A percentile compares a stretch with the other conserved stretches of the same genome.
Conservation (phyloP, 2,888 invertebrate species). For the Oasisia sp. region DNA sequence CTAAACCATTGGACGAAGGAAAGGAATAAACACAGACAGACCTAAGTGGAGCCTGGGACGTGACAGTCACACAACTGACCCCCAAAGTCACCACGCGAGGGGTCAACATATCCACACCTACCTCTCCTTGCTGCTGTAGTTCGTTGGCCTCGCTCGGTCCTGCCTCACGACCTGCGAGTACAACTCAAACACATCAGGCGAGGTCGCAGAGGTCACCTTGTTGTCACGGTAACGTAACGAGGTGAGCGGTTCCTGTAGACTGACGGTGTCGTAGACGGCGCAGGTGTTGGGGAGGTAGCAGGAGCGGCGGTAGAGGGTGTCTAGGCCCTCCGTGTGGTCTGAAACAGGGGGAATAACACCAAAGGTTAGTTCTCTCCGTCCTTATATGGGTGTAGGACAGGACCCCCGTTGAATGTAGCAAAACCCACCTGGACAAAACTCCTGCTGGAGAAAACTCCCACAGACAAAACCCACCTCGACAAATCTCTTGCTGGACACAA, state of each 20-base stretch:
- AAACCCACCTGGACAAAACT: too few species aligned
- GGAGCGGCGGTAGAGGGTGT: not conserved
- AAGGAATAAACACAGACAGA: too few species aligned
- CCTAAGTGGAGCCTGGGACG: too few species aligned
- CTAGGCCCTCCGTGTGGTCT: not conserved
- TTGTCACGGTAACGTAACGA: constrained; percentile 12
- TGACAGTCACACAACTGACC: too few species aligned
- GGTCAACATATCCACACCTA: not conserved
- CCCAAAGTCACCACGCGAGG: not conserved
- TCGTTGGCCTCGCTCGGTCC: not conserved
- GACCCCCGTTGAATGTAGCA: too few species aligned
- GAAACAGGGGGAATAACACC: not conserved
- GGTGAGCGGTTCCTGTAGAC: not conserved
- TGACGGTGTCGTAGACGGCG: not conserved
- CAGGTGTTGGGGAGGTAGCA: not conserved
- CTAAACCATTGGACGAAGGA: too few species aligned
- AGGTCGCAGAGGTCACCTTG: not conserved
- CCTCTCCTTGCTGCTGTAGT: not conserved
- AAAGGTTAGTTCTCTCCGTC: too few species aligned
- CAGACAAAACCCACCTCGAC: too few species aligned
- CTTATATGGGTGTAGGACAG: too few species aligned
- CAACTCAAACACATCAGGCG: constrained; percentile 6
- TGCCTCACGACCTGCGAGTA: not conserved
- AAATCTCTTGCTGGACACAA: too few species aligned
- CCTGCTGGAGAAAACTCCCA: too few species aligned